These are phyloP conservation scores for Meteorus colon DNA, from an alignment of 2,888 invertebrate genomes.

Conservation along the genomic window DNA sequence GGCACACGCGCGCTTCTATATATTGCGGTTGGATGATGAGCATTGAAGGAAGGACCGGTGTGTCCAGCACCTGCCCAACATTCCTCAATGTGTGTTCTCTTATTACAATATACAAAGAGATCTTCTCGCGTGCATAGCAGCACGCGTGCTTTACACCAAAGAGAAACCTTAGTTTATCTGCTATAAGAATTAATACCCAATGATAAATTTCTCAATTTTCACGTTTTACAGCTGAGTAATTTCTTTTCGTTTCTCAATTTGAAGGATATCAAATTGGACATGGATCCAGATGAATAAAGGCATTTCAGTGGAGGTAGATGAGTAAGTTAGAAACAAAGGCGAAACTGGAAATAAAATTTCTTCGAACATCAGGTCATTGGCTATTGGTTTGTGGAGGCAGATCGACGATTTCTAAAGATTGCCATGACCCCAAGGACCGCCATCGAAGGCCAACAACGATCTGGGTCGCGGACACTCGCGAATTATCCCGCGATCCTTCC, in stretches of 20 bases:
- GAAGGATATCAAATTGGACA: not conserved
- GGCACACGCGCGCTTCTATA: slow-evolving; percentile 40
- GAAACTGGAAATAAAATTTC: slow-evolving; percentile 8
- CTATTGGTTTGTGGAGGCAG: slow-evolving; percentile 14
- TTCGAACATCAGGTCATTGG: slow-evolving; percentile 36
- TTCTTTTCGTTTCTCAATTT: not conserved
- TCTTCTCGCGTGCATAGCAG: not conserved
- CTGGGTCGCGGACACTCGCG: slow-evolving; percentile 68
- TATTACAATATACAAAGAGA: slow-evolving; percentile 10
- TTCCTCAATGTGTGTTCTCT: slow-evolving; percentile 17
- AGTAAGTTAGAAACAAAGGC: not conserved
- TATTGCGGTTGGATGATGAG: not conserved
- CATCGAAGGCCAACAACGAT: slow-evolving; percentile 65
- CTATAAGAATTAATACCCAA: too few relatives aligned
- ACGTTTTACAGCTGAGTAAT: not conserved
- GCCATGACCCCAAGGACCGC: slow-evolving; percentile 60
- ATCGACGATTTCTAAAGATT: slow-evolving; percentile 61
- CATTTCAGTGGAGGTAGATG: not conserved
- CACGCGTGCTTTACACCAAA: slow-evolving; percentile 16
- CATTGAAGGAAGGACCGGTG: slow-evolving; percentile 46
- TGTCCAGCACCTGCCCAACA: slow-evolving; percentile 52
- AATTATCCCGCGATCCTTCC: slow-evolving; percentile 66
- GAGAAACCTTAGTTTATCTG: not conserved
- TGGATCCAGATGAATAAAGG: too few relatives aligned
- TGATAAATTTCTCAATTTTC: not conserved